Percentiles rank a stretch among this genome's conserved stretches.
phyloP scores from a whole-genome alignment of 30 jellyfish, hydroid and myxozoan species.

The Nemopilema nomurai region DNA sequence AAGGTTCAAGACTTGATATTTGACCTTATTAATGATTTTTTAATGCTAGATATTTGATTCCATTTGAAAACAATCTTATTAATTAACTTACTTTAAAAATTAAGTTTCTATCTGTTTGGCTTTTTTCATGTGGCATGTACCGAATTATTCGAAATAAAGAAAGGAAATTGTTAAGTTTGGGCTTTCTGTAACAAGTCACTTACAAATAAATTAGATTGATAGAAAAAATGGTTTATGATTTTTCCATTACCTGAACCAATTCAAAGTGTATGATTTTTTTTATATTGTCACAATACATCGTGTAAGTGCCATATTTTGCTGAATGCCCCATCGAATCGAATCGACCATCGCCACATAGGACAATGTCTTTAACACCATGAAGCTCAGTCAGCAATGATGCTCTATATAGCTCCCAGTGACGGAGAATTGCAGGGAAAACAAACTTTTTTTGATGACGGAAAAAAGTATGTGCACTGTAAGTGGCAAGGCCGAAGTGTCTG shows the following conservation, averaged over 20 bases:
- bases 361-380: not conserved
- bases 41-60: not conserved
- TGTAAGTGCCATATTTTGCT: conserved; percentile 58
- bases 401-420: conserved; percentile 10
- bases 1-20: not conserved
- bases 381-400: conserved; percentile 10
- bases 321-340: conserved; percentile 63
- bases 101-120: not conserved
- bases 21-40: not conserved
- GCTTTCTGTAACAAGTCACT: not conserved
- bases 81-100: not conserved
- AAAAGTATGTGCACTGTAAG: conserved; percentile 10
- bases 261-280: conserved; percentile 53
- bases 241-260: conserved; percentile 35
- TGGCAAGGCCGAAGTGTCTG: conserved; percentile 14
- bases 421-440: conserved; percentile 35
- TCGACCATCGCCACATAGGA: conserved; percentile 23
- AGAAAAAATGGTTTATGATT: not conserved
- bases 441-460: conserved; percentile 2
- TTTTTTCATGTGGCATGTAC: not conserved
- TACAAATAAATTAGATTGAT: not conserved
- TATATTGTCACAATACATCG: conserved; percentile 23
- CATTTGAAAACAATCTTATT: not conserved
- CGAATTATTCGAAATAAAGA: not conserved
- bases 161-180: not conserved